A percentile compares a stretch with the other conserved stretches of the same genome.
phyloP scores from a whole-genome alignment of 2,797 vertebrate species.

The Apogon hyalosoma region DNA sequence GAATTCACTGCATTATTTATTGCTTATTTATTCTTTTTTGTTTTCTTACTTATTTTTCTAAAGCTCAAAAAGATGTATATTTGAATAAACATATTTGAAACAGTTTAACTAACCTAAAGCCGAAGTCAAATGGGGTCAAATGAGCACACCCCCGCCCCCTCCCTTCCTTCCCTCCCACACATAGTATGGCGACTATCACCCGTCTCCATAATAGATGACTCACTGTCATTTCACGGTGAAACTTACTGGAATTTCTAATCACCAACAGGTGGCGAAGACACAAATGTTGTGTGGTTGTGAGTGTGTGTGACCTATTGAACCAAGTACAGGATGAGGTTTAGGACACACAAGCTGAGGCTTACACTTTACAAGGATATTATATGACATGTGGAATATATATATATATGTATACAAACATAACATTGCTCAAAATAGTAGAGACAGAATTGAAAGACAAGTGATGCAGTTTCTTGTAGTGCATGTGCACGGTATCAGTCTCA shows the following conservation, averaged over 20 bases:
- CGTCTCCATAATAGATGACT: slow-evolving; percentile 54
- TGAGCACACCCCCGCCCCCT: no score
- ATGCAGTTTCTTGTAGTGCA: slow-evolving; percentile 5
- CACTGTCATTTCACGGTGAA: slow-evolving; percentile 63
- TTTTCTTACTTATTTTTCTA: no score
- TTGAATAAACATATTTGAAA: no score
- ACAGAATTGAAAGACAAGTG: slow-evolving; percentile 7
- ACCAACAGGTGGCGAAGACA: slow-evolving; percentile 66
- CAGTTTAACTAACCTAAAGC: no score
- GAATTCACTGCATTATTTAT: no score
- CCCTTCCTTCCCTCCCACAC: not conserved
- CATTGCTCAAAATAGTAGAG: not conserved
- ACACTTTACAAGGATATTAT: slow-evolving; percentile 8
- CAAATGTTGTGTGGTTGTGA: slow-evolving; percentile 19
- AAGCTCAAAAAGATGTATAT: no score
- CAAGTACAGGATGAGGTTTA: slow-evolving; percentile 25
- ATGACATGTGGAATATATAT: slow-evolving; percentile 15
- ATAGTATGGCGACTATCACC: slow-evolving; percentile 41
- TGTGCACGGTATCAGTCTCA: slow-evolving; percentile 17
- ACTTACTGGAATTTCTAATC: slow-evolving; percentile 69
- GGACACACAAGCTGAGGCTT: not conserved
- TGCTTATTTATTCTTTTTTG: no score
- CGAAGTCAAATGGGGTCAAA: no score
- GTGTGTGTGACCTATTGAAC: slow-evolving; percentile 24
- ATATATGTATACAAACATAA: slow-evolving; percentile 7